Evolutionary conservation across 2,797 vertebrate species (phyloP), one percentile per base, ranked within the genome.

Genomic region (Erpetoichthys calabaricus): DNA sequence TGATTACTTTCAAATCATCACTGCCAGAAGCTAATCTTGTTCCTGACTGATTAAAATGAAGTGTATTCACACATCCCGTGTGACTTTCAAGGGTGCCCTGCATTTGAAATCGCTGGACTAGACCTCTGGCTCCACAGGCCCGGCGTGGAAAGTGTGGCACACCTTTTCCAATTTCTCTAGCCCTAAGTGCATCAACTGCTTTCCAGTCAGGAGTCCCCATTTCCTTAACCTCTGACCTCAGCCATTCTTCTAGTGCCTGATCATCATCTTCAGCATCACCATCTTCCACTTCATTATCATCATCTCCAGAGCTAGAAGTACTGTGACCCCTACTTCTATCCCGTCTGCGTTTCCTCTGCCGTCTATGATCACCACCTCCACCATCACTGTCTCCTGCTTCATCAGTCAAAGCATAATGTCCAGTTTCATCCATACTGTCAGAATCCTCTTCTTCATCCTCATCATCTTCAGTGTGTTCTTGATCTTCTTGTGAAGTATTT

Each of bases 1-100:
- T 89, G 42, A 96, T 84, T 68, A 98, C 92, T 0, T 86, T 84
- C 65, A 97, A 86, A 76, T 98, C 94, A 4, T 97, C 94, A 5
- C 93, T 96, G 73, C 94, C 94, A 0, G 92, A 96, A 25, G 95
- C 94, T 68, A 97, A 78, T 65, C 94, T 90, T 0, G 92, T 93
- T 58, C 95, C 95, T 0, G 89, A 86, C 52, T 91, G 92, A 82
- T 98, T 98, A 74, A 97, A 98, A 84, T 98, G 95, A 81, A 98
- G 76, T 0, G 95, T 98, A 79, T 98, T 98, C 59, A 98, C 95
- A n/a, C 95, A 98, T 63, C 95, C 94, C 0, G 81, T 81, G 75
- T 98, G 95, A 1, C 85, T 85, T 73, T 98, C 92, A 61, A 98
- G 83, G 4, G 86, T 84, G 1, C 91, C 89, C 76, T 97, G 91